Percentiles rank a stretch among this genome's conserved stretches.
Evolutionary conservation across 1,140 invertebrate genomes (phyloP).

Genomic region (Nebria ingens): DNA sequence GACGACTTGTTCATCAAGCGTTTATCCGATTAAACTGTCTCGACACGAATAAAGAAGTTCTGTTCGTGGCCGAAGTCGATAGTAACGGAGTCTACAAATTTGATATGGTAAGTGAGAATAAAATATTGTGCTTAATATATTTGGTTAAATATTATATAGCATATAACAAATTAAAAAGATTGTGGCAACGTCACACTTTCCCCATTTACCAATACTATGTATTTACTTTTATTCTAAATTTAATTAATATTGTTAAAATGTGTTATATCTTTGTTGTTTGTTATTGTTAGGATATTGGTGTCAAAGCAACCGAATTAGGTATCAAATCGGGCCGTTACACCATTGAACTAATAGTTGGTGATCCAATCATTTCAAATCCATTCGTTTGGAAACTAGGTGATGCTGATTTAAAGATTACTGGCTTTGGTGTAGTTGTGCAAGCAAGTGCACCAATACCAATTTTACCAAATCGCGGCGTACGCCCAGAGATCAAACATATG

Average conservation of each 20-base stretch:
- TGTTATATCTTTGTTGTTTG: background rate
- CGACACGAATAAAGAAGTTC: slow-evolving; percentile 66
- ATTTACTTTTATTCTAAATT: background rate
- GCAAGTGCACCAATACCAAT: slow-evolving; percentile 30
- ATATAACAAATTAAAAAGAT: too few relatives aligned
- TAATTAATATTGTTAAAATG: background rate
- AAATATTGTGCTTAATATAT: slow-evolving; percentile 1
- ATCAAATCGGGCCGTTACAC: slow-evolving; percentile 68
- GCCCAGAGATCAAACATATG: slow-evolving; percentile 83
- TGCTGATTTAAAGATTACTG: slow-evolving; percentile 62
- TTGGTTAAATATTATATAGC: too few relatives aligned
- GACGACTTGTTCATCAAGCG: slow-evolving; percentile 79
- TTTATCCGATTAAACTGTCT: slow-evolving; percentile 71
- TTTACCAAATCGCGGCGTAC: slow-evolving; percentile 39
- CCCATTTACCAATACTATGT: too few relatives aligned
- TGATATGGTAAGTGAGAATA: slow-evolving; percentile 69
- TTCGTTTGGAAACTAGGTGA: slow-evolving; percentile 76
- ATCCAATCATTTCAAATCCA: slow-evolving; percentile 81
- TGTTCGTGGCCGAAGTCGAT: slow-evolving; percentile 90
- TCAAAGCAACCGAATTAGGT: slow-evolving; percentile 70
- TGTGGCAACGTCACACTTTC: too few relatives aligned
- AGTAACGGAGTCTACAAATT: slow-evolving; percentile 75
- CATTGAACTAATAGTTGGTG: slow-evolving; percentile 80
- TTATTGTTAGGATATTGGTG: slow-evolving; percentile 61
- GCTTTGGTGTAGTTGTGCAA: slow-evolving; percentile 28